Percentiles rank a stretch among this genome's conserved stretches.
These are phyloP conservation scores for Scolopax bukidnonensis DNA, from an alignment of 2,797 vertebrate species.

Conservation along the genomic window DNA sequence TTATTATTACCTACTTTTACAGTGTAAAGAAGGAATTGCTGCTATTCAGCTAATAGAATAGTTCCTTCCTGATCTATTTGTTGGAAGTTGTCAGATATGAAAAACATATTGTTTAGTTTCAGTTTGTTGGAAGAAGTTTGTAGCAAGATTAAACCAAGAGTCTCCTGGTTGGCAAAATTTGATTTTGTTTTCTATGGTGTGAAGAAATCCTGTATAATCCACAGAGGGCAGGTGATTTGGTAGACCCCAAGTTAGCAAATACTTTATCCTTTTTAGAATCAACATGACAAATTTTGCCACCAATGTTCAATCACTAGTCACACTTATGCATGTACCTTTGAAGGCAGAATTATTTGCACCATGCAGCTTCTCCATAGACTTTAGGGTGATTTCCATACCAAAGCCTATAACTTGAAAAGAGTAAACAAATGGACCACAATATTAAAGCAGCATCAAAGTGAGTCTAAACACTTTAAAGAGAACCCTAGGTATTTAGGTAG, in stretches of 20 bases:
- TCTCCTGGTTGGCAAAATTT: not conserved
- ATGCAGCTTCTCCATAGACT: not conserved
- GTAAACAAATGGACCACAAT: not conserved
- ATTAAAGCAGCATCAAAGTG: not conserved
- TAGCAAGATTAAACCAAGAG: slow-evolving; percentile 8
- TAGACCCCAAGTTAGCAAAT: not conserved
- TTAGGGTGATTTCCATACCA: not conserved
- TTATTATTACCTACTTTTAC: not conserved
- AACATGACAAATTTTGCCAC: not conserved
- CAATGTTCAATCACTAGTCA: not conserved
- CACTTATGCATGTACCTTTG: not conserved
- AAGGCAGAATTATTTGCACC: not conserved
- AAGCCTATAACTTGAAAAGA: not conserved
- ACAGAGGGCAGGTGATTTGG: not conserved
- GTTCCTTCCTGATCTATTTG: not conserved
- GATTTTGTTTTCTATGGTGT: not conserved
- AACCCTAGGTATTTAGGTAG: not conserved
- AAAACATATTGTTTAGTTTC: not conserved
- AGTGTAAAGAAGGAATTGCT: not conserved
- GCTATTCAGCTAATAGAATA: not conserved
- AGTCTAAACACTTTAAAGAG: not conserved
- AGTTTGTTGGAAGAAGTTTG: slow-evolving; percentile 10
- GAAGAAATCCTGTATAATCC: slow-evolving; percentile 11
- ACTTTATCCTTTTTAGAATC: slow-evolving; percentile 11
- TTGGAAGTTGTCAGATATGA: not conserved